Evolutionary conservation across 2,888 invertebrate species (phyloP).

Genomic region (Ophioninae sp.): DNA sequence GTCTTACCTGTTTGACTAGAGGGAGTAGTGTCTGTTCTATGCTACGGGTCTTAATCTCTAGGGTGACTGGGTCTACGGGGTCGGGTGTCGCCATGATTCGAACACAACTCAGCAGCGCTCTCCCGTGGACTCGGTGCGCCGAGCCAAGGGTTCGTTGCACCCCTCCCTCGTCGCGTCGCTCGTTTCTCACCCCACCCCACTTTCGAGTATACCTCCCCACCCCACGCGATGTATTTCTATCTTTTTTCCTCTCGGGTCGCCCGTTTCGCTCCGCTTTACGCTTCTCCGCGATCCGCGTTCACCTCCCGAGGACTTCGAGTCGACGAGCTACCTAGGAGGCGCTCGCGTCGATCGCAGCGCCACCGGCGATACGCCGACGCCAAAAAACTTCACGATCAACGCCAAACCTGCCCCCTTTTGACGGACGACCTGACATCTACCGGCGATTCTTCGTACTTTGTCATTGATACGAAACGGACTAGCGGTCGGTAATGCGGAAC

Average conservation of each 20-base stretch:
- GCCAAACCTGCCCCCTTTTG: background rate
- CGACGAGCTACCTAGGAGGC: constrained; percentile 29
- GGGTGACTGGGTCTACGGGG: constrained; percentile 83
- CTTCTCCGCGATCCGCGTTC: constrained; percentile 10
- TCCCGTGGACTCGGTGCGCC: constrained; percentile 76
- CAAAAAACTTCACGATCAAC: constrained; percentile 13
- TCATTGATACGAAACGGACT: too few species aligned
- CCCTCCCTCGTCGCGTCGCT: constrained; percentile 64
- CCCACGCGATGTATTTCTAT: background rate
- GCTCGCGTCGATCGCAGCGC: constrained; percentile 54
- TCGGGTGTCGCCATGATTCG: constrained; percentile 85
- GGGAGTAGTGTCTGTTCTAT: constrained; percentile 97
- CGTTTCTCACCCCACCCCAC: background rate
- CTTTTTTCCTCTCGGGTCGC: background rate
- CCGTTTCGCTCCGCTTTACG: constrained; percentile 1
- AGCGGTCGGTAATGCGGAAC: too few species aligned
- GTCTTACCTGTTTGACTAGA: constrained; percentile 94
- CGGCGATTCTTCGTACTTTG: background rate
- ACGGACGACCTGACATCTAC: background rate
- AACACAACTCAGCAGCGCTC: constrained; percentile 76
- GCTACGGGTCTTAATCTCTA: constrained; percentile 96
- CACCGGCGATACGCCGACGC: constrained; percentile 59
- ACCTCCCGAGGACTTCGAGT: constrained; percentile 21
- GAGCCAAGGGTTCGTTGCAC: constrained; percentile 78
- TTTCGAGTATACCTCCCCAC: background rate